Base-by-base conservation (phyloP, 2,888 invertebrate genomes). In the Thalpophila matura region DNA sequence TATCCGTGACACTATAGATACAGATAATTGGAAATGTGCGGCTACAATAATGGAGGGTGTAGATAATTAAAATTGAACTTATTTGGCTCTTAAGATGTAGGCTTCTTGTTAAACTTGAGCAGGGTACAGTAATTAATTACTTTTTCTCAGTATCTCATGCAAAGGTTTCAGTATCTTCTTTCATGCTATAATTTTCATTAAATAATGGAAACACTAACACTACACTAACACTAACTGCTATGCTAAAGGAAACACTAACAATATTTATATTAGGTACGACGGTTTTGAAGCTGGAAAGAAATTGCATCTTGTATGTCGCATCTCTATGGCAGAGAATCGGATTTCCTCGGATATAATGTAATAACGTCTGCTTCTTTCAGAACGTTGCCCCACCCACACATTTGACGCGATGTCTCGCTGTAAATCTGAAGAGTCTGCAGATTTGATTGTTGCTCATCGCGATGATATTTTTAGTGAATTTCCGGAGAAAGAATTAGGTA, bases 401-500 rank as follows among this genome's bases (percentile, higher is more conserved):
- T 43, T 61, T 69, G 43, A 70, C 62, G 60, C 62, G 46, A 46
- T 46, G 78, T 78, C 75, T 78, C 61, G 63, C 53, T 54, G 64
- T 58, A 65, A 61, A 57, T 69, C 38, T 66, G 64, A 78, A 73
- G 26, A 67, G 78, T 73, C 70, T 78, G 63, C 65, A 43, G 59
- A 45, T 63, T 63, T 68, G 60, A 78, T 78, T 78, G 73, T 78
- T 78, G 78, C 27, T 78, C 73, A 78, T 75, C 62, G 35, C 29
- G 43, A 37, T 46, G 69, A 67, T 78, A 78, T 78, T 76, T 78
- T 78, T 78, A 67, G 77, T 58, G 20, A 20, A 55, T 78, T 65
- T 68, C 67, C 67, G 38, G 62, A 59, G 47, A 60, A 68, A 74
- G 62, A 67, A 64, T 67, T 61, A 51, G 38, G 14, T 60, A 37